Evolutionary conservation across 2,797 vertebrate genomes (phyloP), one percentile per base, ranked within the genome.

Genomic region (Chaetodon trifasciatus): DNA sequence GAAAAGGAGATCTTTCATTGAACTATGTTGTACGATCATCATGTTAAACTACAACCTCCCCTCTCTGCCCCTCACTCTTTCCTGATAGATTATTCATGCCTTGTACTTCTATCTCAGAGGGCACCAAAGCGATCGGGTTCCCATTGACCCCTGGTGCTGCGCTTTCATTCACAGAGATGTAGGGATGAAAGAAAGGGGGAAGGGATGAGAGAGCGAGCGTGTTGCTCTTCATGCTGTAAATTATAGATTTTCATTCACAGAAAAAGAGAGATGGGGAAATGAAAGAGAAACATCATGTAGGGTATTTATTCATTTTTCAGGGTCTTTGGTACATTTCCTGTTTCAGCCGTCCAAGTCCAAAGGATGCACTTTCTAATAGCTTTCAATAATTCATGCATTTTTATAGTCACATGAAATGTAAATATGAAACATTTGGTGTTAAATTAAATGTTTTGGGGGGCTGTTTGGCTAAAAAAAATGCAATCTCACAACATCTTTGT

Each of bases 171-270:
- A 87, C 44, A 83, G 62, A 82, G 71, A 76, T 55, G 56, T 61
- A 39, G 39, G 46, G 53, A 83, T 88, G 69, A 75, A 78, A 84
- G 77, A 58, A 70, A 16, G 9, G 39, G 62, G 44, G 70, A 32
- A 44, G 39, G 17, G 69, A 68, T 56, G 49, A 65, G 70, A 77
- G 24, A 19, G 58, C 0, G 4, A 17, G 32, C 15, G 40, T 70
- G 62, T 73, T 64, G 62, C 56, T 86, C 55, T 50, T 15, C 68
- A 39, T 53, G 56, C 17, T 74, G 37, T 90, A 74, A 88, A 91
- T 93, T 61, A 88, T 81, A 70, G 2, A 91, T 88, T 64, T 87
- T 76, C 87, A 92, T 90, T 91, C 84, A 91, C 60, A 88, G 74
- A 87, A 85, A 71, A 64, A 6, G 6, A 50, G 6, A 40, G 23